These are phyloP conservation scores for Trissonchulus sp. DNA, from an alignment of 2,888 invertebrate species.

Conservation along the genomic window DNA sequence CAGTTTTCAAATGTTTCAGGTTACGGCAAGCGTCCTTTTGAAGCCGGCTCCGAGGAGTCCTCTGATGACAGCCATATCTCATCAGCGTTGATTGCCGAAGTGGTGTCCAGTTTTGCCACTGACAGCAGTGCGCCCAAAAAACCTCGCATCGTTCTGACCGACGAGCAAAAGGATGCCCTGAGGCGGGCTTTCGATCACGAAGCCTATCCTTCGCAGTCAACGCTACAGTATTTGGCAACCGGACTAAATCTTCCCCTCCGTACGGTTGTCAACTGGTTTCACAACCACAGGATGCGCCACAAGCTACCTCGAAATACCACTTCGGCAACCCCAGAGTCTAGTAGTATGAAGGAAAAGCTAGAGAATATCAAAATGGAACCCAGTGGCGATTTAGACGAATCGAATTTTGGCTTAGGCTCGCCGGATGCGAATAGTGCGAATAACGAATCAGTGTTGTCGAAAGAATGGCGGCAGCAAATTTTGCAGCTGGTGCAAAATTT, in stretches of 20 bases:
- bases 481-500: neutral
- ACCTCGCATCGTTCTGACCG: constrained; percentile 81
- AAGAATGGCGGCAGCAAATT: neutral
- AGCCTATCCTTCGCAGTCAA: constrained; percentile 91
- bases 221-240: constrained; percentile 86
- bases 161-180: constrained; percentile 94
- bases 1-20: too few relatives aligned
- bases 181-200: constrained; percentile 87
- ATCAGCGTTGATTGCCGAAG: too few relatives aligned
- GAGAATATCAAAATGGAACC: too few relatives aligned
- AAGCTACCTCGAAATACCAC: constrained; percentile 59
- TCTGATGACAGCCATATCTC: too few relatives aligned
- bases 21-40: too few relatives aligned
- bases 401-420: too few relatives aligned
- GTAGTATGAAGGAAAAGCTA: too few relatives aligned
- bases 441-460: too few relatives aligned
- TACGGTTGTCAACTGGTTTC: constrained; percentile 99
- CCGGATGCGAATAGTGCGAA: neutral
- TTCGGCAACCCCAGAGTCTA: neutral
- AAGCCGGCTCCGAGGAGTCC: too few relatives aligned
- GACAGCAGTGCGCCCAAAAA: constrained; percentile 12
- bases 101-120: neutral
- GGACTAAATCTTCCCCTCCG: constrained; percentile 84
- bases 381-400: too few relatives aligned
- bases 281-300: constrained; percentile 96